Conservation (phyloP, 2,888 invertebrate species). For the Tenthredo livida region DNA sequence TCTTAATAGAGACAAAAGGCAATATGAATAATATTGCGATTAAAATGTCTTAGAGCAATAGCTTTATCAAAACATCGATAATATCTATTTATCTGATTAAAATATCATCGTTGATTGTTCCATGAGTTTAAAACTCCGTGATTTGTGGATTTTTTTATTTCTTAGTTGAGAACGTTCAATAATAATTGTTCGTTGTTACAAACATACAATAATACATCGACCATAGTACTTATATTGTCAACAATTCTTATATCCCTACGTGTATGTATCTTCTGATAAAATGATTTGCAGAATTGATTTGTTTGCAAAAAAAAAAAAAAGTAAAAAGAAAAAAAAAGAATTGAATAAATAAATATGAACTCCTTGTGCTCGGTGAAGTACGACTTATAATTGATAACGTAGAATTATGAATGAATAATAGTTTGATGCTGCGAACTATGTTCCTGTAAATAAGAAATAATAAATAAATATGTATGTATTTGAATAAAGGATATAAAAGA, state of each 20-base stretch:
- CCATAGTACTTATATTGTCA: neutral
- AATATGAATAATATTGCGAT: neutral
- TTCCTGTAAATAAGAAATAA: slow-evolving; percentile 5
- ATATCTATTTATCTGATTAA: slow-evolving; percentile 15
- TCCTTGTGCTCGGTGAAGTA: neutral
- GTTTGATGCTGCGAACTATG: neutral
- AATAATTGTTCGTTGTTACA: slow-evolving; percentile 12
- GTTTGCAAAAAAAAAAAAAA: neutral
- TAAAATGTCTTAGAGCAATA: neutral
- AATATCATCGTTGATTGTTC: neutral
- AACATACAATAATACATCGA: neutral
- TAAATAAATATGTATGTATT: neutral
- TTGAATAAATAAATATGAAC: neutral
- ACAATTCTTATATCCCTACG: neutral
- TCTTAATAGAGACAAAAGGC: neutral
- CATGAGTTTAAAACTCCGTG: neutral
- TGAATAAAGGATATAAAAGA: neutral
- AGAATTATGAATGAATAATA: neutral
- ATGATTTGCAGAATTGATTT: neutral
- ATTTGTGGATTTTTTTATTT: neutral
- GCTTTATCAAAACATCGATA: slow-evolving; percentile 10
- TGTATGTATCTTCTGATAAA: neutral
- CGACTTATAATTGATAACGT: neutral
- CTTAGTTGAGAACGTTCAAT: neutral
- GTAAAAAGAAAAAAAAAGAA: neutral